A percentile compares a stretch with the other conserved stretches of the same genome.
These are phyloP conservation scores for Drosophila equinoxialis DNA, from an alignment of 1,140 invertebrate species.

Conservation along the genomic window DNA sequence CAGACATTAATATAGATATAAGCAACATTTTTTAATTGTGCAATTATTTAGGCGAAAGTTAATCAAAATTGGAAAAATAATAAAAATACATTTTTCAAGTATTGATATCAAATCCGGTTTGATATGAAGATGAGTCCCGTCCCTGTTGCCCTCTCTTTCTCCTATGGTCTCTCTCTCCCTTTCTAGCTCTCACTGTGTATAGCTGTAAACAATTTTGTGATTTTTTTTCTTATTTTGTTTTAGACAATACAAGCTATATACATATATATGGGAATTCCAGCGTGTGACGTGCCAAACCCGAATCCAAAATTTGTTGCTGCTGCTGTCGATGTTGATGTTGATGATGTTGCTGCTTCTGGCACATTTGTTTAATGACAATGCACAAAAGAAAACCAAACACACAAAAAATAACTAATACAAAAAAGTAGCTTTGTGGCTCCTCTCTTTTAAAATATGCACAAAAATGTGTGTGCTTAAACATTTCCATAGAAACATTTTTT, in stretches of 20 bases:
- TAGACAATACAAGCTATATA: conserved; percentile 43
- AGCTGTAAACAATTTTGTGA: conserved; percentile 76
- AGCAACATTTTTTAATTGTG: conserved; percentile 69
- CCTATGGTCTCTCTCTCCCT: neutral
- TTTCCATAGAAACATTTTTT: conserved; percentile 47
- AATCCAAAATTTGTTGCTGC: conserved; percentile 41
- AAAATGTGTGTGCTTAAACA: conserved; percentile 33
- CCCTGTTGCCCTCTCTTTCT: neutral
- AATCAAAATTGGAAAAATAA: conserved; percentile 61
- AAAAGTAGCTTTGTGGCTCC: conserved; percentile 18
- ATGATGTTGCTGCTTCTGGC: conserved; percentile 65
- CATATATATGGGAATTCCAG: conserved; percentile 76
- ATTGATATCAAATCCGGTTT: conserved; percentile 70
- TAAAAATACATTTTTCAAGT: conserved; percentile 35
- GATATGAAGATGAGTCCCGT: conserved; percentile 70
- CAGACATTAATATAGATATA: conserved; percentile 30
- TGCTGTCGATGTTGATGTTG: conserved; percentile 35
- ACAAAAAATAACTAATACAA: conserved; percentile 18
- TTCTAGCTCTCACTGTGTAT: conserved; percentile 19
- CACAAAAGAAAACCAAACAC: conserved; percentile 51
- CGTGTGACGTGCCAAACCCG: conserved; percentile 75
- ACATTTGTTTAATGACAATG: conserved; percentile 81
- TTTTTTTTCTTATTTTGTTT: conserved; percentile 9
- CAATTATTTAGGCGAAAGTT: conserved; percentile 80
- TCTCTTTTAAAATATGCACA: conserved; percentile 52